Base-by-base conservation (phyloP, 2,797 vertebrate species). In the Rhinichthys osculus region DNA sequence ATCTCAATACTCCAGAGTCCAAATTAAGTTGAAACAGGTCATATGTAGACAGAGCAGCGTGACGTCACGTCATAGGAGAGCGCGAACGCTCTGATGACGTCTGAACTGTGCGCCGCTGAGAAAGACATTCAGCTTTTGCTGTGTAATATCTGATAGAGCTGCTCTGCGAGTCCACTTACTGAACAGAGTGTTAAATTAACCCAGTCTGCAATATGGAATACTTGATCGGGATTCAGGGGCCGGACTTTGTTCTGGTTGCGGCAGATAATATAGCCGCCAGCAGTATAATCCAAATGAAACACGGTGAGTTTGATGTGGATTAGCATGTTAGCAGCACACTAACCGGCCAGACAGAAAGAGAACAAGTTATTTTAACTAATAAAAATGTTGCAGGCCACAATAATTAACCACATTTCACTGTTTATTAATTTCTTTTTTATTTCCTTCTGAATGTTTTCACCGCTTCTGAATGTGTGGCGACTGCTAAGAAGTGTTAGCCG, bases 261-360 rank as follows among this genome's bases (percentile, higher is more conserved):
- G 95, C 98, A 0, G 98, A 99, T 91, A 97, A 96, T 35, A 94
- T 99, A 19, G 97, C 97, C 30, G 97, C 97, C 70, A 96, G 94
- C 95, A 99, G 96, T 93, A 98, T 99, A 89, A 95, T 99, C 88
- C 96, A 98, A 94, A 98, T 99, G 97, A 99, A 99, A 94, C 96
- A 97, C 82, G 98, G 98, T 99, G 92, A 85, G 78, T 81, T 83
- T 52, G 89, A 83, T 81, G 90, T 89, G 62, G 3, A 16, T n/a
- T 91, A 92, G 92, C 92, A 52, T 21, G 1, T 78, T 64, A 88
- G 66, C 82, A 83, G 74, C 85, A 66, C 44, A 57, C 69, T 85
- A 81, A 70, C 52, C 42, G 11, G 3, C 11, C 27, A 8, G 9
- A 11, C 50, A 40, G 66, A 50, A 16, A 35, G 52, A 74, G 0